Base-by-base conservation (phyloP, 2,797 vertebrate species). In the Cyclopterus lumpus region DNA sequence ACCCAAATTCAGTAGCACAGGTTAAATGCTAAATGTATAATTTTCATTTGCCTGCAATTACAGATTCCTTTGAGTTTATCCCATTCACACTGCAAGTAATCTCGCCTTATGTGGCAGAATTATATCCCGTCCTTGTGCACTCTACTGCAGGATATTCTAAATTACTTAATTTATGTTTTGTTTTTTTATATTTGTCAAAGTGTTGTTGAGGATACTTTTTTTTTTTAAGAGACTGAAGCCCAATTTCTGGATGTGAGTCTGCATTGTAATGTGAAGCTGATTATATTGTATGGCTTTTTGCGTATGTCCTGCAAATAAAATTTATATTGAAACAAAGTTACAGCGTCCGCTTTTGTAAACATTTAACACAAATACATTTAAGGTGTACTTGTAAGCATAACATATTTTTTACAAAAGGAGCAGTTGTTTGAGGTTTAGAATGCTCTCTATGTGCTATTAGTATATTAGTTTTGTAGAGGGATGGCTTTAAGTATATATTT, bases 231-330 rank as follows among this genome's bases (percentile, higher is more conserved):
- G 66, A 87, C 54, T 72, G 42, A 75, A 68, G 58, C 63, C 51
- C 62, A 46, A 22, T 78, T 59, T 69, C 60, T 86, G 82, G 77
- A 80, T 85, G 72, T 84, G 67, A 77, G 83, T 91, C 77, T 90
- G 85, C 83, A 73, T 80, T 80, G 86, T 90, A 76, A 84, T 85
- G 88, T 91, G 65, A 91, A 90, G 79, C 83, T 85, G 77, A 86
- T 63, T 73, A 78, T 89, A 76, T 77, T 89, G 89, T 92, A 84
- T 89, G 86, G 86, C 88, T 91, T 91, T 90, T 90, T 91, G 87
- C 88, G 51, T 90, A 71, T 88, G 89, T 91, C 82, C 87, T 85
- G 83, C 83, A 80, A 92, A 92, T 92, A 93, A 93, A 93, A 57
- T 94, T 94, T 94, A 61, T 94, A 92, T 83, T 89, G 46, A 92